Conservation (phyloP, 2,113 vertebrate genomes). For the Taurulus bubalis region DNA sequence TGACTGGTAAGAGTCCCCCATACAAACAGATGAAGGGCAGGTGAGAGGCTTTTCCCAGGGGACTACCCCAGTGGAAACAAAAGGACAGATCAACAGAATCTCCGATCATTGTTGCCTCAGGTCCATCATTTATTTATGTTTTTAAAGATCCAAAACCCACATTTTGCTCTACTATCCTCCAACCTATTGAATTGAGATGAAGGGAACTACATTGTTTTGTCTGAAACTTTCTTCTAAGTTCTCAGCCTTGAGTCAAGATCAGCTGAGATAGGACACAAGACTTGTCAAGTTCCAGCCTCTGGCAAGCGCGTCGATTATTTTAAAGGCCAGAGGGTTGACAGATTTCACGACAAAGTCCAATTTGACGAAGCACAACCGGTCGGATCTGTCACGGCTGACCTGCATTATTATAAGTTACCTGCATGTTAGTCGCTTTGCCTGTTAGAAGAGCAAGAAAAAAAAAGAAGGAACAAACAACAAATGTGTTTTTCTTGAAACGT, state of each 20-base stretch:
- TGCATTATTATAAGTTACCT: constrained; percentile 4
- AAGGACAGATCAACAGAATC: constrained; percentile 44
- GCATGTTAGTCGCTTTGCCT: neutral
- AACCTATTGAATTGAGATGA: neutral
- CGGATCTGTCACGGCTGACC: neutral
- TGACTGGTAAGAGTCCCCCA: constrained; percentile 27
- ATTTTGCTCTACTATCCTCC: constrained; percentile 2
- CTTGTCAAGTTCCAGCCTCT: neutral
- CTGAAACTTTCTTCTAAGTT: constrained; percentile 14
- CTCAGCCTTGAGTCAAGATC: neutral
- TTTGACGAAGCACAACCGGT: neutral
- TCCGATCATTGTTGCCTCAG: constrained; percentile 39
- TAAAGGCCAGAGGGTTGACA: neutral
- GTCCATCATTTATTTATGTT: constrained; percentile 38
- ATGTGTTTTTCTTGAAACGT: neutral
- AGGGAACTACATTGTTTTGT: neutral
- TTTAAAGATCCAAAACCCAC: constrained; percentile 30
- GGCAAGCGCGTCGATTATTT: neutral
- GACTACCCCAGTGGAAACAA: constrained; percentile 44
- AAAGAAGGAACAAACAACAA: neutral
- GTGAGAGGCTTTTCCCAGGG: constrained; percentile 51
- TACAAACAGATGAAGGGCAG: constrained; percentile 42
- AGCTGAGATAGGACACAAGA: neutral
- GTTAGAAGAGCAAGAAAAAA: neutral
- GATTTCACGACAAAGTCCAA: constrained; percentile 3